These are phyloP conservation scores for Hepsetus odoe DNA, from an alignment of 2,113 vertebrate species.

Conservation along the genomic window DNA sequence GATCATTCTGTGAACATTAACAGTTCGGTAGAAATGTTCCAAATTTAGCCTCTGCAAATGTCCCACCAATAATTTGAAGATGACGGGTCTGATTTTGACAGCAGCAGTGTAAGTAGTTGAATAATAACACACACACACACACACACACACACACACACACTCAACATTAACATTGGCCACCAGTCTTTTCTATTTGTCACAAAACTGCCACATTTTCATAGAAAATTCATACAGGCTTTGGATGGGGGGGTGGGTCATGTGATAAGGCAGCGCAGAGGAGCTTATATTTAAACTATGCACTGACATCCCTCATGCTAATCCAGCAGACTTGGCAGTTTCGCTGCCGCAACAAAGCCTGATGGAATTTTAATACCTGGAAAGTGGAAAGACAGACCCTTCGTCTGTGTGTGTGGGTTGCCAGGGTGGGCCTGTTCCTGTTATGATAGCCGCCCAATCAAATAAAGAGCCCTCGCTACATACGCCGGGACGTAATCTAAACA, in stretches of 20 bases:
- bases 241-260: neutral
- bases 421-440: conserved; percentile 3
- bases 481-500: neutral
- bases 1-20: no score
- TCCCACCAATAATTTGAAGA: no score
- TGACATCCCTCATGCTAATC: conserved; percentile 6
- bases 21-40: no score
- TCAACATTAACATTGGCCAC: neutral
- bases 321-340: conserved; percentile 1
- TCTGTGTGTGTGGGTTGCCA: neutral
- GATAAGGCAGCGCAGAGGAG: neutral
- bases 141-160: neutral
- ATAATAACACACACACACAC: neutral
- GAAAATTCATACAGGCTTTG: neutral
- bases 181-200: no score
- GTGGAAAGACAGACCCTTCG: neutral
- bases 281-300: conserved; percentile 10
- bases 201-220: neutral
- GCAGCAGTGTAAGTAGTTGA: no score
- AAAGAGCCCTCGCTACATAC: neutral
- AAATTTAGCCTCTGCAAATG: no score
- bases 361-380: conserved; percentile 10
- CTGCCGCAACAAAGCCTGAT: conserved; percentile 4
- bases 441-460: neutral
- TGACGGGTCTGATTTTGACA: no score